Base-by-base conservation (phyloP, 2,113 vertebrate genomes). In the Mugil cephalus region DNA sequence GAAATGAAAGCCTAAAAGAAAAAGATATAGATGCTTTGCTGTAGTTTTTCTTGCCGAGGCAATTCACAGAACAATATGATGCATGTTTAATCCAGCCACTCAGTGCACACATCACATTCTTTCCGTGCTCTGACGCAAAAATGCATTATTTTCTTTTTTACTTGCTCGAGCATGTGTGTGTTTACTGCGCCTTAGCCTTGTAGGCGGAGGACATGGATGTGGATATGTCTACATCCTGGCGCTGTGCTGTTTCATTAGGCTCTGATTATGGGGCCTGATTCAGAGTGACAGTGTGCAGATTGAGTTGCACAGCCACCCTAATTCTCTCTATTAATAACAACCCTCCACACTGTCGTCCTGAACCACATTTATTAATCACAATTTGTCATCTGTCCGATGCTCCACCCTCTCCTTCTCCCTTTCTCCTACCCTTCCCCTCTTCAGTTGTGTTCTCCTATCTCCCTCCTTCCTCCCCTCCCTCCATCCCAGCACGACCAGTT, bases 321-420 rank as follows among this genome's bases (percentile, higher is more conserved):
- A 95, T 94, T 94, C 92, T 94, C 91, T 92, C 93, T 93, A 94
- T 95, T 95, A 95, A 95, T 94, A 94, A 93, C 88, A 91, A 88
- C 90, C 88, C 88, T 90, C 87, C 89, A 91, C 92, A 92, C 90
- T 91, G 87, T 88, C 66, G 66, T 89, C 92, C 92, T 80, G 82
- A 92, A 94, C 88, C 92, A 93, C 93, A 93, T 93, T 95, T 94
- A 95, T 95, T 94, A 94, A 95, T 95, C 93, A 95, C 93, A 94
- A 94, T 95, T 94, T 95, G 93, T 95, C 93, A 94, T 92, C 91
- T 91, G 91, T 92, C 93, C 87, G 10, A 85, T 50, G 86, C 90
- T 91, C 90, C 90, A 81, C 91, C 91, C 79, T 74, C 82, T 84
- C 64, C 79, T 70, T 61, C 86, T 78, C 79, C 66, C 40, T 54